Conservation (phyloP, 2,797 vertebrate species). For the Gadopsis marmoratus region DNA sequence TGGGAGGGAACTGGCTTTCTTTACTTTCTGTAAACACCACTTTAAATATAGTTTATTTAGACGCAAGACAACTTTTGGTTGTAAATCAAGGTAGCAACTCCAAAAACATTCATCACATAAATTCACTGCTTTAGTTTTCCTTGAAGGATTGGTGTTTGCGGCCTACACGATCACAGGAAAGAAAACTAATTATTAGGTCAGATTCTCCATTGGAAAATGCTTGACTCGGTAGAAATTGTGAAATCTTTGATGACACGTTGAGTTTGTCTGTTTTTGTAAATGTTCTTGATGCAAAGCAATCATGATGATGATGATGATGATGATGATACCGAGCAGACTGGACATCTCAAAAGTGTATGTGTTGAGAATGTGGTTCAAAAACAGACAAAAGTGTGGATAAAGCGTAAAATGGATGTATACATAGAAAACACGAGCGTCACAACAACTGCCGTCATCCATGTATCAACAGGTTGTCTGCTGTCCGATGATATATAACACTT, state of each 20-base stretch:
- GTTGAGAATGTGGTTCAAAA: slow-evolving; percentile 26
- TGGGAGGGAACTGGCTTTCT: neutral
- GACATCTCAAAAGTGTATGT: slow-evolving; percentile 33
- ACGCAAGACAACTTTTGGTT: neutral
- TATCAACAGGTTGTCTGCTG: no score
- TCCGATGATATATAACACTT: no score
- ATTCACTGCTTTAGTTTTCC: slow-evolving; percentile 2
- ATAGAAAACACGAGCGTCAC: no score
- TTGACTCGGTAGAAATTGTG: neutral
- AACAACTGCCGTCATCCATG: no score
- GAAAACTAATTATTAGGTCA: neutral
- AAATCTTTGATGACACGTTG: slow-evolving; percentile 24
- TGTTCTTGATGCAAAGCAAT: slow-evolving; percentile 52
- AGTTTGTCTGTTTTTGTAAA: slow-evolving; percentile 45
- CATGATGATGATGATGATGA: slow-evolving; percentile 36
- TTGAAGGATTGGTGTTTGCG: neutral
- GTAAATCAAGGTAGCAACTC: neutral
- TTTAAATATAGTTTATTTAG: neutral
- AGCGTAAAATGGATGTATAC: no score
- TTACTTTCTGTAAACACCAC: neutral
- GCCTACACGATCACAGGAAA: neutral
- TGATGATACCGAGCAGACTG: slow-evolving; percentile 13
- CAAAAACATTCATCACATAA: neutral
- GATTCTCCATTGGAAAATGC: neutral
- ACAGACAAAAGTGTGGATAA: slow-evolving; percentile 39